Evolutionary conservation across 2,797 vertebrate species (phyloP), one percentile per base, ranked within the genome.

Genomic region (Notolabrus celidotus): DNA sequence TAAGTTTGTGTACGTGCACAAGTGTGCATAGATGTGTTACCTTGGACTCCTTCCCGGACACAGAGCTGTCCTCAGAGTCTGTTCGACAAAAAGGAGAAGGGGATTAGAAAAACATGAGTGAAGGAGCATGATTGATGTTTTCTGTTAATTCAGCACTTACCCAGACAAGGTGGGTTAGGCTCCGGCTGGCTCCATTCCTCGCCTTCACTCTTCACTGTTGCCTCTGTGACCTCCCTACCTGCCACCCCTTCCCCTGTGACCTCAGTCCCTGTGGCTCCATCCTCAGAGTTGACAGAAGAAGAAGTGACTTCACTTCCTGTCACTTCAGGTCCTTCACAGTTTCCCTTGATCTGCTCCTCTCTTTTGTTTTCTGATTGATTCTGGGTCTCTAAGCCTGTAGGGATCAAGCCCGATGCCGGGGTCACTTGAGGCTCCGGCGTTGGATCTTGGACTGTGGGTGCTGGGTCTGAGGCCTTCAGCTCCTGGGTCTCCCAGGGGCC

Each of bases 401-500:
- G 41, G 9, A 67, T 43, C 3, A 79, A 49, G 16, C 67, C 11
- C 0, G 77, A 47, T 43, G 71, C n/a, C 0, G 43, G 0, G 0
- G 70, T 47, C 58, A 54, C 56, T 31, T 74, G 82, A 31, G 71
- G 29, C 29, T 85, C 88, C 70, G 71, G 86, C 1, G 49, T 14
- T 12, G 83, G 68, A 15, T 82, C 80, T 17, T 67, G 87, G 39
- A 60, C 74, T 0, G 74, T 3, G 23, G 80, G 62, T 1, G 52
- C 47, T 5, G 89, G 78, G 34, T 94, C 92, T 0, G 90, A 74
- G 0, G 89, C 23, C 61, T 94, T 93, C 59, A 93, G 86, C 29
- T 90, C 90, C 68, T 94, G 91, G 7, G 97, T 95, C 63, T 97
- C 97, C 98, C 97, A 99, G 0, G 97, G 97, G 25, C 95, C 96